Evolutionary conservation across 2,797 vertebrate genomes (phyloP).

Genomic region (Bryconaethiops microstoma): DNA sequence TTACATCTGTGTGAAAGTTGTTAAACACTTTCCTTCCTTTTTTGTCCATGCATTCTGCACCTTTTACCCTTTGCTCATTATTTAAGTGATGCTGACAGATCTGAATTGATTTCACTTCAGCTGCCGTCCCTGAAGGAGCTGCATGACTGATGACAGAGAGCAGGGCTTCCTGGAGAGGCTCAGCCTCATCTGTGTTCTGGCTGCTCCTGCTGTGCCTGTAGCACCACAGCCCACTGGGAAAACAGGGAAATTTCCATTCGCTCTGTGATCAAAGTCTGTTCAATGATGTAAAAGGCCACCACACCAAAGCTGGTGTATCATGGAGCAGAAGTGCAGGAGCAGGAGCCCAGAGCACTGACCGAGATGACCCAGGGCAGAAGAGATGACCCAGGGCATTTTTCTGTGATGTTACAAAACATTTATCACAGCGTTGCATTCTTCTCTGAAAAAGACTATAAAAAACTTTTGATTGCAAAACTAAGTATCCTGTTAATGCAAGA

Average conservation of each 20-base stretch:
- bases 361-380: slow-evolving; percentile 60
- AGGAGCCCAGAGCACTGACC: slow-evolving; percentile 51
- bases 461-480: no score
- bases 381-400: slow-evolving; percentile 64
- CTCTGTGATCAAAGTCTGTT: slow-evolving; percentile 30
- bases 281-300: slow-evolving; percentile 18
- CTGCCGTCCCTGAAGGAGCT: slow-evolving; percentile 31
- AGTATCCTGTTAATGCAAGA: no score
- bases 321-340: not conserved
- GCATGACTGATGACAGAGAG: slow-evolving; percentile 22
- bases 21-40: not conserved
- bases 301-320: slow-evolving; percentile 22
- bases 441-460: no score
- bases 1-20: not conserved
- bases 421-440: no score
- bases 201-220: slow-evolving; percentile 10
- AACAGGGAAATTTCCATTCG: slow-evolving; percentile 42
- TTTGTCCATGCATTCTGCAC: not conserved
- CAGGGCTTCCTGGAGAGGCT: not conserved
- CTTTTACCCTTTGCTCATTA: slow-evolving; percentile 23
- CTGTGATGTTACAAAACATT: not conserved
- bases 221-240: slow-evolving; percentile 30
- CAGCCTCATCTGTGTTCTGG: slow-evolving; percentile 29
- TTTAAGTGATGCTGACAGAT: slow-evolving; percentile 44
- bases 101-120: slow-evolving; percentile 42